Evolutionary conservation across 2,797 vertebrate genomes (phyloP).

Genomic region (Leptatherina wallacei): DNA sequence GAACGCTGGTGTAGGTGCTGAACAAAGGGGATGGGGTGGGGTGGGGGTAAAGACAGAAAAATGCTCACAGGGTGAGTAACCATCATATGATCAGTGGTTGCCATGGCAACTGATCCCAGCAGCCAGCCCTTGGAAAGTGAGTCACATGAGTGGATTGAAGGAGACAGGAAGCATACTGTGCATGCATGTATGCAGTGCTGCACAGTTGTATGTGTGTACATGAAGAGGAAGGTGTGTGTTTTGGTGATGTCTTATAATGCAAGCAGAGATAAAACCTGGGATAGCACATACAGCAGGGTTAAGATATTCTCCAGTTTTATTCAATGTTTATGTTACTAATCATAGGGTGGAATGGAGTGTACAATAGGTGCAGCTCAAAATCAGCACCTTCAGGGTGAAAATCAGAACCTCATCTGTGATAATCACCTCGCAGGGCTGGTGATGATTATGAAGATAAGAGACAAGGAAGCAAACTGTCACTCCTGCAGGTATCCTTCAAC

Average conservation of each 20-base stretch:
- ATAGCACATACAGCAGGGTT: not conserved
- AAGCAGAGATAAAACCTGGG: not conserved
- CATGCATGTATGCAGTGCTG: slow-evolving; percentile 50
- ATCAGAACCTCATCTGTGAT: not conserved
- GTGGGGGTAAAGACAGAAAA: slow-evolving; percentile 38
- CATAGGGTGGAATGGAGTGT: not conserved
- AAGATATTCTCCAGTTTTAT: slow-evolving; percentile 19
- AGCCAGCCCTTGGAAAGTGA: slow-evolving; percentile 81
- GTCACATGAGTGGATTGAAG: slow-evolving; percentile 84
- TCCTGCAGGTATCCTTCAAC: slow-evolving; percentile 4
- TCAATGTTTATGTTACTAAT: not conserved
- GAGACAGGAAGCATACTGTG: slow-evolving; percentile 72
- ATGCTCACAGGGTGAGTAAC: slow-evolving; percentile 67
- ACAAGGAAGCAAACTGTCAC: slow-evolving; percentile 7
- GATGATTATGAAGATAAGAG: slow-evolving; percentile 7
- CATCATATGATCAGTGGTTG: slow-evolving; percentile 85
- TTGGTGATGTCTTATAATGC: slow-evolving; percentile 28
- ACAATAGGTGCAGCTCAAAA: not conserved
- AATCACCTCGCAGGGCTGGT: not conserved
- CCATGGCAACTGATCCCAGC: slow-evolving; percentile 87
- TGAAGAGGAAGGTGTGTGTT: slow-evolving; percentile 14
- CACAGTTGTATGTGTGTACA: slow-evolving; percentile 7
- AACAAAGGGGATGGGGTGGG: not conserved
- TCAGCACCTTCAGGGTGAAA: not conserved
- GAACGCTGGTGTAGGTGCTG: slow-evolving; percentile 35